Evolutionary conservation across 1,140 invertebrate species (phyloP).

Genomic region (Gryon sp.): DNA sequence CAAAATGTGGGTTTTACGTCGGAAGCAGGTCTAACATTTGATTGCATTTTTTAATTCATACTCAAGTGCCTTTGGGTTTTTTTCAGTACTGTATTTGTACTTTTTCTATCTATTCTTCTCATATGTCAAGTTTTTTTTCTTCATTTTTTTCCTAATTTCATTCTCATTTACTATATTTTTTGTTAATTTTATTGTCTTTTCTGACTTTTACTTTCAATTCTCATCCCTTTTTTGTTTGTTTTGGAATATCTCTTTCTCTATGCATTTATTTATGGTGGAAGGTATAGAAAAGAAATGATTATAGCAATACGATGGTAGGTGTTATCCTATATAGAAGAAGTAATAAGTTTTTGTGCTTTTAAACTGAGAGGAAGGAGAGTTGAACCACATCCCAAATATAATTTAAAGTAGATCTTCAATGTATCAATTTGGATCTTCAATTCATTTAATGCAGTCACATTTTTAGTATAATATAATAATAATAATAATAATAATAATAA

Average conservation of each 20-base stretch:
- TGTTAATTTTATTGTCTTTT: too few relatives aligned
- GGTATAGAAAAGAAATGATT: slow-evolving; percentile 54
- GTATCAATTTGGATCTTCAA: slow-evolving; percentile 55
- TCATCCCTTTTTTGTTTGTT: slow-evolving; percentile 55
- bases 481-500: too few relatives aligned
- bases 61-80: slow-evolving; percentile 67
- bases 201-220: too few relatives aligned
- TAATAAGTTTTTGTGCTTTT: slow-evolving; percentile 69
- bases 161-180: slow-evolving; percentile 23
- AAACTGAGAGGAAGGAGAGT: slow-evolving; percentile 80
- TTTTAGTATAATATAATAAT: slow-evolving; percentile 19
- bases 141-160: slow-evolving; percentile 44
- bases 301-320: slow-evolving; percentile 63
- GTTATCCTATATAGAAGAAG: slow-evolving; percentile 59
- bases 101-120: slow-evolving; percentile 56
- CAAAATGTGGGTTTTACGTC: slow-evolving; percentile 52
- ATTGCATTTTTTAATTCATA: slow-evolving; percentile 66
- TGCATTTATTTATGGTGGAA: slow-evolving; percentile 63
- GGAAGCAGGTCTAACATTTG: slow-evolving; percentile 50
- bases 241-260: slow-evolving; percentile 53
- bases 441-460: slow-evolving; percentile 48
- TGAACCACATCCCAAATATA: slow-evolving; percentile 70
- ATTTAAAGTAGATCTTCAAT: slow-evolving; percentile 60
- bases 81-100: too few relatives aligned
- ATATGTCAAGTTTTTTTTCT: slow-evolving; percentile 22